These are phyloP conservation scores for Troides oblongomaculatus DNA, from an alignment of 2,888 invertebrate genomes.

Conservation along the genomic window DNA sequence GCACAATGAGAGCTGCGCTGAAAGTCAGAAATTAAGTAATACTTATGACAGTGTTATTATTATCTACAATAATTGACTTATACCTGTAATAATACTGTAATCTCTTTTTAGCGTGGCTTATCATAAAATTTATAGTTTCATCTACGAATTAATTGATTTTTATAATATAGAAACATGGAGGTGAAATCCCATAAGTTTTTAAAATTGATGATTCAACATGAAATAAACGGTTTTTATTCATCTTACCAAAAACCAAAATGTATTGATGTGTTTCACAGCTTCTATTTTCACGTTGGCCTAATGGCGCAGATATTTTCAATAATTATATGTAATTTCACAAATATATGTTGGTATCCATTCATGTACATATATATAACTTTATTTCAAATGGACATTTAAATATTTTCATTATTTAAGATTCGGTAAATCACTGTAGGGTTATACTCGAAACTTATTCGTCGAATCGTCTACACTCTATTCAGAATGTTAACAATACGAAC, in stretches of 20 bases:
- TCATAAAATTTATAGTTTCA: neutral
- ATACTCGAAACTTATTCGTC: conserved; percentile 8
- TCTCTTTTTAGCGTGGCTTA: neutral
- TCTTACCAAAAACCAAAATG: no score
- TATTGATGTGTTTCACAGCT: no score
- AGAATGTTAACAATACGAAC: conserved; percentile 64
- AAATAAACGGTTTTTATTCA: no score
- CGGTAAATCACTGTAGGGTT: neutral
- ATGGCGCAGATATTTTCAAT: no score
- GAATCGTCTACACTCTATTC: conserved; percentile 48
- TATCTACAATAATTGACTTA: neutral
- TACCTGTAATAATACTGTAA: neutral
- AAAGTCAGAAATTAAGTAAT: neutral
- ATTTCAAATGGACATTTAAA: neutral
- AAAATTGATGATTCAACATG: no score
- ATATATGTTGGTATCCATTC: no score
- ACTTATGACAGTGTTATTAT: neutral
- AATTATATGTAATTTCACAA: no score
- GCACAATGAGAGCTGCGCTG: neutral
- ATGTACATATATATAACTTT: neutral
- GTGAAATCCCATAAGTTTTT: no score
- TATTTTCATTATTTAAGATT: neutral
- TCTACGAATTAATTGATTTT: neutral
- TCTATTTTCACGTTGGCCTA: no score
- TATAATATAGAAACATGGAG: no score